Percentiles rank a stretch among this genome's conserved stretches.
Conservation (phyloP, 23 tunicate species). For the Phallusia fumigata region DNA sequence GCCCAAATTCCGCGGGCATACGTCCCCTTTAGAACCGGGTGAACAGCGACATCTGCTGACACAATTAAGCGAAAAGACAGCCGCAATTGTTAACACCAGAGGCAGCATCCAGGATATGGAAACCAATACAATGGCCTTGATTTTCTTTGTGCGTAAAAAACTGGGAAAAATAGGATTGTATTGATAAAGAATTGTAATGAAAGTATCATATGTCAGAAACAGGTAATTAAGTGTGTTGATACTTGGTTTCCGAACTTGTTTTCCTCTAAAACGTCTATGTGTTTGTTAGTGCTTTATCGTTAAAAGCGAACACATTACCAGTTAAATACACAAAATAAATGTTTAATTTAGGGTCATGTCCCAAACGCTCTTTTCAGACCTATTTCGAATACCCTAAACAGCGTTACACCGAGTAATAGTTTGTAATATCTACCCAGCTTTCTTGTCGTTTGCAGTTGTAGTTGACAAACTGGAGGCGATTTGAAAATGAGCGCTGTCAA, state of each 20-base stretch:
- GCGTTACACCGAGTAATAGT: too few species aligned
- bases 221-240: too few species aligned
- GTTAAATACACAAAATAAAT: too few species aligned
- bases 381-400: too few species aligned
- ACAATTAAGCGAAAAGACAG: slow-evolving; percentile 56
- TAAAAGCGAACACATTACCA: too few species aligned
- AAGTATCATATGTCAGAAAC: too few species aligned
- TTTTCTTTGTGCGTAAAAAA: slow-evolving; percentile 27
- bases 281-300: too few species aligned
- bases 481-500: slow-evolving; percentile 59
- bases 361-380: too few species aligned
- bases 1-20: slow-evolving; percentile 44
- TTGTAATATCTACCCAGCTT: neutral
- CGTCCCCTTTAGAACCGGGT: slow-evolving; percentile 54
- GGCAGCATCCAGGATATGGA: slow-evolving; percentile 48
- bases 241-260: too few species aligned
- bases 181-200: neutral
- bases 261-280: too few species aligned
- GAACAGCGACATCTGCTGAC: slow-evolving; percentile 47
- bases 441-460: neutral
- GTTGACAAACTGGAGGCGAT: slow-evolving; percentile 16
- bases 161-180: slow-evolving; percentile 34
- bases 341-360: too few species aligned
- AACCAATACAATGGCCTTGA: slow-evolving; percentile 37
- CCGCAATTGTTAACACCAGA: slow-evolving; percentile 40